Percentiles rank a stretch among this genome's conserved stretches.
Conservation (phyloP, 2,797 vertebrate genomes). For the Danio aesculapii region DNA sequence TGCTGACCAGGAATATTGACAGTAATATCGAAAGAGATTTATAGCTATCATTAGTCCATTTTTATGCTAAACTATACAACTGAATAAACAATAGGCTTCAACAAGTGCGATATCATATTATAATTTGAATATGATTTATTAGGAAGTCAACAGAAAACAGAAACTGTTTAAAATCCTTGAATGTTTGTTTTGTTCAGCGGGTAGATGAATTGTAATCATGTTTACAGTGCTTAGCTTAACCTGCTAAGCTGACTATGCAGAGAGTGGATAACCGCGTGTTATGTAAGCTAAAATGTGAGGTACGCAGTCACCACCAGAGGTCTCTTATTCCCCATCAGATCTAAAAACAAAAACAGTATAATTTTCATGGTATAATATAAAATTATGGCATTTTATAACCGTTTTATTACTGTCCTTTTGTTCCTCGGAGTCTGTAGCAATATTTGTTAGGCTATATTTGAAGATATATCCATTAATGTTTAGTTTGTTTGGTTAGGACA, state of each 20-base stretch:
- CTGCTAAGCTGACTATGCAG: conserved; percentile 2
- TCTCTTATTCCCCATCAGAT: conserved; percentile 35
- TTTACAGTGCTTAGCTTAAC: conserved; percentile 9
- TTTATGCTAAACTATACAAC: neutral
- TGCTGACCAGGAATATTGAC: conserved; percentile 18
- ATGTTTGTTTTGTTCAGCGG: conserved; percentile 15
- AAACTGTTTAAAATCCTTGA: neutral
- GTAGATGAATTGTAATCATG: conserved; percentile 26
- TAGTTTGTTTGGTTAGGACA: no score
- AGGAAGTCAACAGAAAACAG: neutral
- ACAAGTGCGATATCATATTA: neutral
- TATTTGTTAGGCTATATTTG: neutral
- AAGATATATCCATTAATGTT: neutral
- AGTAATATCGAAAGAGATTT: conserved; percentile 5
- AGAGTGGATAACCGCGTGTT: conserved; percentile 36
- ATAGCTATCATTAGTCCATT: neutral
- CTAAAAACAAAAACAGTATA: conserved; percentile 5
- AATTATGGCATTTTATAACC: neutral
- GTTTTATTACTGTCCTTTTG: no score
- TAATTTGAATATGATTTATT: no score
- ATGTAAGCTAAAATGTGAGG: conserved; percentile 36
- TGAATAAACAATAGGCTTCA: neutral
- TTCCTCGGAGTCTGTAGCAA: neutral
- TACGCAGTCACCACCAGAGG: conserved; percentile 41
- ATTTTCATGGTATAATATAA: conserved; percentile 1